Evolutionary conservation across 2,888 invertebrate species (phyloP).

Genomic region (Tolmerus cingulatus): DNA sequence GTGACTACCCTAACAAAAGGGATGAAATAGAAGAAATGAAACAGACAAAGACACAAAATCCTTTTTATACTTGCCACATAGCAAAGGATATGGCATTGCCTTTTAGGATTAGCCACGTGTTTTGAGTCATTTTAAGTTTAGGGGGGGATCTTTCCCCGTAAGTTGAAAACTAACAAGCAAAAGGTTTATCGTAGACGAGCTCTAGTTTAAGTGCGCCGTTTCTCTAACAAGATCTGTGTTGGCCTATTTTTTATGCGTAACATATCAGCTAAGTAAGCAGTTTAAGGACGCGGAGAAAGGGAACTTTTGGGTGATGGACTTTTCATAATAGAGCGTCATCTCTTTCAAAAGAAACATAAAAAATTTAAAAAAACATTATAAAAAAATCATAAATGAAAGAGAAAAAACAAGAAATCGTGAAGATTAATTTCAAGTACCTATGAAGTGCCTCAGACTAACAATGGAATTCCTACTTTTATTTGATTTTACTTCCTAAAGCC

Average conservation of each 20-base stretch:
- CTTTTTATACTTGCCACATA: slow-evolving; percentile 10
- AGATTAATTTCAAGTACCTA: slow-evolving; percentile 17
- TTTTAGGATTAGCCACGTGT: slow-evolving; percentile 6
- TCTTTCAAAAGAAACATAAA: not conserved
- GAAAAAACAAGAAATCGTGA: not conserved
- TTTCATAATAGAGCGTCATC: not conserved
- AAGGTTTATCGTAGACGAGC: not conserved
- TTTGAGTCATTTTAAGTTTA: not conserved
- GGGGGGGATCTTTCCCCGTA: slow-evolving; percentile 1
- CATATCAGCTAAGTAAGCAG: slow-evolving; percentile 12
- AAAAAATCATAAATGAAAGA: not conserved
- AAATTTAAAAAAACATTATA: not conserved
- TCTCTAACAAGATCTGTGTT: not conserved
- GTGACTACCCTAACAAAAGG: not conserved
- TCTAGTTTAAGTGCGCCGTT: slow-evolving; percentile 17
- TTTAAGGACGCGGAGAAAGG: not conserved
- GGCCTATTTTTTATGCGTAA: slow-evolving; percentile 22
- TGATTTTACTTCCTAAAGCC: not conserved
- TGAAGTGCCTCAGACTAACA: slow-evolving; percentile 30
- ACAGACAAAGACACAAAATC: not conserved
- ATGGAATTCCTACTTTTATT: slow-evolving; percentile 9
- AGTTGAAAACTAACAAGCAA: not conserved
- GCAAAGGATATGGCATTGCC: not conserved
- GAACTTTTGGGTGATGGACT: not conserved
- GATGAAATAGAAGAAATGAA: not conserved